Base-by-base conservation (phyloP, 2,113 vertebrate species). In the Amazona guildingii region DNA sequence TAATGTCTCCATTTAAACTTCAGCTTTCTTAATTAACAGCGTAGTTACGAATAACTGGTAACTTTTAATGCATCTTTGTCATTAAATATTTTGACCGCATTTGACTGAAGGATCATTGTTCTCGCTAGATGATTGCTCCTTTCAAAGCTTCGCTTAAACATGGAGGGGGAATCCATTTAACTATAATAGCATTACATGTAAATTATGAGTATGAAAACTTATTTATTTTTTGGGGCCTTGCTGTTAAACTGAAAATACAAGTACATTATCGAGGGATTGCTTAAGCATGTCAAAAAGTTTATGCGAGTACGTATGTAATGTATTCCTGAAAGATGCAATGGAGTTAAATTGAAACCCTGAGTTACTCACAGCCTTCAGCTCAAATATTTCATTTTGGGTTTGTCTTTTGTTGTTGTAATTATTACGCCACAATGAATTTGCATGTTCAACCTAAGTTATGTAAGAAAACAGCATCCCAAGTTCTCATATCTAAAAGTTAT, bases 1-100 rank as follows among this genome's bases (percentile, higher is more conserved):
- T 98, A 98, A 98, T 97, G 96, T 97, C 97, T 97, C 98, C 94
- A 97, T 98, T 97, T 96, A 98, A 97, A 98, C 95, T 97, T 97
- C 95, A 97, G 94, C 93, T 98, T 98, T 96, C 93, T 97, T 97
- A 98, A 98, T 98, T 98, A 98, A 97, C 97, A 97, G 91, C 15
- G 2, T 92, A 98, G 97, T 95, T 97, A 91, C 96, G 97, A 98
- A 97, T 97, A 97, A 96, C 95, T 69, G 67, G 95, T 96, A 97
- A 97, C 95, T 98, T 97, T 91, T 95, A 95, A 98, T 97, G 96
- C 97, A 97, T 96, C 95, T 97, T 98, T 92, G 96, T 97, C 97
- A 97, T 97, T 97, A 98, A 98, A 96, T 97, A 97, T 97, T 98
- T 98, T 97, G 92, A 97, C 95, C 94, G 3, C 95, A 94, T 98